Evolutionary conservation across 2,888 invertebrate genomes (phyloP).

Genomic region (Brachycybe producta): DNA sequence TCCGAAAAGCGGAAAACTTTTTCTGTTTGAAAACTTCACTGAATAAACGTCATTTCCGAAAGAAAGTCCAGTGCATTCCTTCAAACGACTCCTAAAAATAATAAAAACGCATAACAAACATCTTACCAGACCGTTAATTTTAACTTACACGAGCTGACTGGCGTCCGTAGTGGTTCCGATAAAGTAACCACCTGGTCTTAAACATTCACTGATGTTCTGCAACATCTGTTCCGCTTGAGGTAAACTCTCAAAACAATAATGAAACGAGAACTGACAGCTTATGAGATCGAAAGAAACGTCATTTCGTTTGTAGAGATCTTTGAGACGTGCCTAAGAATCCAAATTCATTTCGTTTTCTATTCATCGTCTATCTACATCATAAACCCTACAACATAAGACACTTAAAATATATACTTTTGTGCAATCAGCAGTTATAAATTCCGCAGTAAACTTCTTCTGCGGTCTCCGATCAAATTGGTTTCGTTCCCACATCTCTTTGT

Average conservation of each 20-base stretch:
- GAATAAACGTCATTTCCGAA: constrained; percentile 41
- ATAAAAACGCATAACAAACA: too few relatives aligned
- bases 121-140: neutral
- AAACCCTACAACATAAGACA: constrained; percentile 16
- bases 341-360: neutral
- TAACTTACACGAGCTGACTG: constrained; percentile 64
- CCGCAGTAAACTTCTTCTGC: constrained; percentile 50
- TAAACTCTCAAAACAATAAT: constrained; percentile 86
- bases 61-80: constrained; percentile 21
- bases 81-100: constrained; percentile 22
- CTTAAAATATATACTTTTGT: constrained; percentile 46
- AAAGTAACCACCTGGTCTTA: constrained; percentile 83
- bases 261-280: constrained; percentile 96
- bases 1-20: constrained; percentile 66
- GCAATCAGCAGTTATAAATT: constrained; percentile 85
- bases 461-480: constrained; percentile 24
- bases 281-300: constrained; percentile 72
- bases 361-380: constrained; percentile 19
- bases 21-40: constrained; percentile 34
- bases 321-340: constrained; percentile 28
- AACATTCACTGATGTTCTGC: constrained; percentile 76
- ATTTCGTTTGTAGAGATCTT: constrained; percentile 55
- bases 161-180: constrained; percentile 95
- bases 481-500: constrained; percentile 49
- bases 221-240: constrained; percentile 84